Percentiles rank a stretch among this genome's conserved stretches.
phyloP scores from a whole-genome alignment of 2,888 invertebrate species.

The Chalcis sispes region DNA sequence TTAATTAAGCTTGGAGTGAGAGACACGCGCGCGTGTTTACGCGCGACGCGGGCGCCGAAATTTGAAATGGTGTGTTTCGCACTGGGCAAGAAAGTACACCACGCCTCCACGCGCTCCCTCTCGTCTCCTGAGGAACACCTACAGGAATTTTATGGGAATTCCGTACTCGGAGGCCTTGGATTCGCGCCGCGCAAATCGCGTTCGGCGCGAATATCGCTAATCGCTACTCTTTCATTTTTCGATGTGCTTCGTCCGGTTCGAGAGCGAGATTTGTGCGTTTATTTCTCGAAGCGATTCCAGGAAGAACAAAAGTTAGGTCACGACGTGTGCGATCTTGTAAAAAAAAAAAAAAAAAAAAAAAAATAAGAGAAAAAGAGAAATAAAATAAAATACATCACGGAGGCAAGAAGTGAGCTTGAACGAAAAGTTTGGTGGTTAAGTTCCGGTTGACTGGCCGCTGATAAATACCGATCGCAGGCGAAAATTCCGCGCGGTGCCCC shows the following conservation, averaged over 20 bases:
- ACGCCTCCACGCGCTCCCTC: conserved; percentile 20
- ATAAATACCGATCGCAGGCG: conserved; percentile 10
- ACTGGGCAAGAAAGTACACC: conserved; percentile 8
- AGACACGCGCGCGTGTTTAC: neutral
- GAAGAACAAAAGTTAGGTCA: conserved; percentile 49
- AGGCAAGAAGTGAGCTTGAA: no score
- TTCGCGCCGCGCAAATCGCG: conserved; percentile 44
- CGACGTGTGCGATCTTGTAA: conserved; percentile 45
- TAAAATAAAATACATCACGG: no score
- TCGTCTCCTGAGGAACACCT: conserved; percentile 3
- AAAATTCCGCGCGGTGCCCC: conserved; percentile 19
- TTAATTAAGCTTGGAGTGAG: conserved; percentile 35
- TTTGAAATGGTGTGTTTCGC: conserved; percentile 36
- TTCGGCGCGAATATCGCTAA: conserved; percentile 55
- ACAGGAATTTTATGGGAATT: conserved; percentile 43
- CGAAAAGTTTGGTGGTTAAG: neutral
- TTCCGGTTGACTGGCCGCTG: neutral
- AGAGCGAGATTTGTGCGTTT: no score
- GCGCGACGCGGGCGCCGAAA: conserved; percentile 10
- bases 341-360: conserved; percentile 3
- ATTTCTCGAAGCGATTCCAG: conserved; percentile 29
- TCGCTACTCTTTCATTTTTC: conserved; percentile 37
- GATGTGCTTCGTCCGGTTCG: neutral
- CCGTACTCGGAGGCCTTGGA: conserved; percentile 25
- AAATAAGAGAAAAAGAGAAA: neutral